Conservation (phyloP, 1,140 invertebrate genomes). For the Eumeta japonica region DNA sequence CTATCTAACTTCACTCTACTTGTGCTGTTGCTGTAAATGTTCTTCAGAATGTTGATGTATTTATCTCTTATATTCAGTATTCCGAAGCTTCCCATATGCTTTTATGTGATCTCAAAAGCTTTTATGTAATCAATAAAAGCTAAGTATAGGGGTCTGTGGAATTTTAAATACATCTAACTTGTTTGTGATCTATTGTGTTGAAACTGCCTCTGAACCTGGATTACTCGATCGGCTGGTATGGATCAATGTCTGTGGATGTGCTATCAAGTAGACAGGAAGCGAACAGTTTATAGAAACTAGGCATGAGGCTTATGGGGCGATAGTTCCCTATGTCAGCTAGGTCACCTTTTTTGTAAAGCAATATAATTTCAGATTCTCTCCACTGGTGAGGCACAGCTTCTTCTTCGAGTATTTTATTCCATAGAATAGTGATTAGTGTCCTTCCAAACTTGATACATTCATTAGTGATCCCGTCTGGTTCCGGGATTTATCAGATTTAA, state of each 20-base stretch:
- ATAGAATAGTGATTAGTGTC: slow-evolving; percentile 10
- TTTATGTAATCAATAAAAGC: too few relatives aligned
- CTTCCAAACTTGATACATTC: too few relatives aligned
- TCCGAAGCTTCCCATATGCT: slow-evolving; percentile 13
- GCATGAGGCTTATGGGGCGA: slow-evolving; percentile 27
- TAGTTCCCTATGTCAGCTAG: too few relatives aligned
- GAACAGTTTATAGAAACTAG: too few relatives aligned
- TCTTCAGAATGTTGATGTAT: too few relatives aligned
- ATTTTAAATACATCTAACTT: slow-evolving; percentile 18
- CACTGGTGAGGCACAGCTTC: slow-evolving; percentile 18
- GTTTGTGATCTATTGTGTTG: slow-evolving; percentile 21
- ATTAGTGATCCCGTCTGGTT: too few relatives aligned
- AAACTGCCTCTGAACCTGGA: slow-evolving; percentile 28
- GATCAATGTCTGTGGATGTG: slow-evolving; percentile 15
- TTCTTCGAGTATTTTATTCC: slow-evolving; percentile 16
- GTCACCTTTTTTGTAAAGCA: slow-evolving; percentile 29
- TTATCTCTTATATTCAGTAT: slow-evolving; percentile 12
- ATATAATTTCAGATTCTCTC: too few relatives aligned
- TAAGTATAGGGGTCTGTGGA: slow-evolving; percentile 14
- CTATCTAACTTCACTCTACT: too few relatives aligned
- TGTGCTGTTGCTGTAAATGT: slow-evolving; percentile 13
- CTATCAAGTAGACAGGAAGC: slow-evolving; percentile 17
- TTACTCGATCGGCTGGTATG: slow-evolving; percentile 26
- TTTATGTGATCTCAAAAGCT: slow-evolving; percentile 13
- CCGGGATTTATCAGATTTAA: too few relatives aligned